Evolutionary conservation across 2,113 vertebrate genomes (phyloP).

Genomic region (Tympanuchus pallidicinctus): DNA sequence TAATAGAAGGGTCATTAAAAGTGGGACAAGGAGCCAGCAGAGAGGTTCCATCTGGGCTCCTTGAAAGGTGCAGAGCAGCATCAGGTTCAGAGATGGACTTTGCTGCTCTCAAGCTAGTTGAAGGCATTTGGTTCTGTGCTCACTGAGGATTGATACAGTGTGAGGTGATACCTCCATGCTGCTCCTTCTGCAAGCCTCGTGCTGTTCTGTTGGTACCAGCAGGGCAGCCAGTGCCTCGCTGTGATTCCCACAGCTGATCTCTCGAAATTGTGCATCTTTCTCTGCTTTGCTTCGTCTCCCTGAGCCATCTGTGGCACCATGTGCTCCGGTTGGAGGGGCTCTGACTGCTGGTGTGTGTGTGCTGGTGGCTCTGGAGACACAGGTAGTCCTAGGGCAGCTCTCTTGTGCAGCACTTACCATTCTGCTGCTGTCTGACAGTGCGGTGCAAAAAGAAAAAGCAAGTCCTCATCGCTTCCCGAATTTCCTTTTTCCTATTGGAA

Average conservation of each 20-base stretch:
- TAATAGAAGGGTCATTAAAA: background rate
- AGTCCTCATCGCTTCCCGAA: background rate
- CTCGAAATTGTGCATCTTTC: background rate
- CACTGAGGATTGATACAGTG: background rate
- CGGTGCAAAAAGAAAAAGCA: background rate
- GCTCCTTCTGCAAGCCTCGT: background rate
- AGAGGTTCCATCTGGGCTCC: no score
- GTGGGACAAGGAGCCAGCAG: background rate
- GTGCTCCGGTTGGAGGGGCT: background rate
- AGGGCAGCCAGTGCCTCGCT: background rate
- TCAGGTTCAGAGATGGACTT: background rate
- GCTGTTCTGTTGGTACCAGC: background rate
- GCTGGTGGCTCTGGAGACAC: background rate
- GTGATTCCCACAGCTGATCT: background rate
- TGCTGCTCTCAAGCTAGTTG: background rate
- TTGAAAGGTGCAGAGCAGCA: background rate
- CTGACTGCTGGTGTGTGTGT: background rate
- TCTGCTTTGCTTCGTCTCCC: background rate
- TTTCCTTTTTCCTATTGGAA: background rate
- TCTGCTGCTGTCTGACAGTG: fast-evolving
- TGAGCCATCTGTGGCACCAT: background rate
- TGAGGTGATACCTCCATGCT: background rate
- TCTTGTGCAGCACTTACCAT: background rate
- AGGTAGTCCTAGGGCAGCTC: background rate
- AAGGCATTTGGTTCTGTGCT: background rate